Evolutionary conservation across 1,140 invertebrate genomes (phyloP).

Genomic region (Nilaparvata lugens): DNA sequence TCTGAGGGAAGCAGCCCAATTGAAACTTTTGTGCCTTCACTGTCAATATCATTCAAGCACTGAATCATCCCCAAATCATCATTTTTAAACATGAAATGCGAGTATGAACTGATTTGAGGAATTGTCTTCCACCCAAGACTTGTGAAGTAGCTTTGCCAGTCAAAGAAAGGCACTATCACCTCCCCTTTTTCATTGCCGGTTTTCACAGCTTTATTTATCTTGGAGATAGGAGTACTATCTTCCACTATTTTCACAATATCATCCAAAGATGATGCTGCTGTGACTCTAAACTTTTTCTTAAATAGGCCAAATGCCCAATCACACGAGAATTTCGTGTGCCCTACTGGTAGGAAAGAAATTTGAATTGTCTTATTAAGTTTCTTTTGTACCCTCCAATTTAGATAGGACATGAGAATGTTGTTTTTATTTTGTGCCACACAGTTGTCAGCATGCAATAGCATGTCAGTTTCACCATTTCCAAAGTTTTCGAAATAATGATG

Average conservation of each 20-base stretch:
- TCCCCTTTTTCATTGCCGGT: background rate
- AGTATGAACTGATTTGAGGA: background rate
- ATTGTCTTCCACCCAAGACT: conserved; percentile 1
- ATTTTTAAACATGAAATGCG: conserved; percentile 4
- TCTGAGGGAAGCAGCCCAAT: background rate
- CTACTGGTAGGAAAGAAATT: background rate
- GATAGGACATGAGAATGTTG: conserved; percentile 4
- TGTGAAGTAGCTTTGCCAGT: background rate
- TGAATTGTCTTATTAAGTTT: background rate
- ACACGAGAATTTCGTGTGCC: conserved; percentile 6
- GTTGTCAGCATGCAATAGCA: conserved; percentile 17
- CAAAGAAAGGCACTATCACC: background rate
- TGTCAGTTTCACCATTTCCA: conserved; percentile 11
- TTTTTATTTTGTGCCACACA: conserved; percentile 20
- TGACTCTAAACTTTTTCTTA: conserved; percentile 7
- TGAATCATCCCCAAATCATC: background rate
- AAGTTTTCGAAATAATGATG: conserved; percentile 19
- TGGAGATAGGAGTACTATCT: conserved; percentile 1
- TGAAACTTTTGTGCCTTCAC: background rate
- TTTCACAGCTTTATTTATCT: conserved; percentile 5
- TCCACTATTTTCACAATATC: conserved; percentile 1
- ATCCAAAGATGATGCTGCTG: conserved; percentile 6
- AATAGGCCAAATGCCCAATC: conserved; percentile 15
- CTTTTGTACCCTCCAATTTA: background rate
- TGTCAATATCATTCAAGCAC: background rate